A percentile compares a stretch with the other conserved stretches of the same genome.
Conservation (phyloP, 2,888 invertebrate genomes). For the Muschampia plurimacula region DNA sequence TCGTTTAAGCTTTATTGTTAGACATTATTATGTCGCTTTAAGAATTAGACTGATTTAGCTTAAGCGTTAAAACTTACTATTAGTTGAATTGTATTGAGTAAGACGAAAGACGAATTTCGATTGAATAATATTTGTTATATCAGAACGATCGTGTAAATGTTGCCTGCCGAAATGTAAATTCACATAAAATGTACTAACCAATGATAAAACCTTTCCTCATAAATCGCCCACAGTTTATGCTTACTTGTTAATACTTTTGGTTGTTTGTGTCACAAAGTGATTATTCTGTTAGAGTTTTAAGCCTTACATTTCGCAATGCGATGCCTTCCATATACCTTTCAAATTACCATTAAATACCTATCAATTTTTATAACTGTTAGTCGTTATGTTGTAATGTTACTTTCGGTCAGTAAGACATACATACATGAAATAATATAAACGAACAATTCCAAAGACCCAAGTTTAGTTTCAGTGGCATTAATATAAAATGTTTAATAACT, state of each 20-base stretch:
- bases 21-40: slow-evolving; percentile 82
- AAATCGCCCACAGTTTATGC: slow-evolving; percentile 17
- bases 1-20: slow-evolving; percentile 83
- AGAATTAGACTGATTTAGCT: slow-evolving; percentile 86
- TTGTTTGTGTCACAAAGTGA: slow-evolving; percentile 48
- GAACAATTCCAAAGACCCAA: slow-evolving; percentile 62
- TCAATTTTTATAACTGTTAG: slow-evolving; percentile 63
- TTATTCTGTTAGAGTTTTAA: slow-evolving; percentile 43
- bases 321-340: slow-evolving; percentile 28
- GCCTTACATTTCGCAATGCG: slow-evolving; percentile 27
- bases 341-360: slow-evolving; percentile 46
- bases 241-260: slow-evolving; percentile 31
- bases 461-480: slow-evolving; percentile 31
- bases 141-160: slow-evolving; percentile 34
- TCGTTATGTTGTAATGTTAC: slow-evolving; percentile 57
- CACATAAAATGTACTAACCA: slow-evolving; percentile 33
- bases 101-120: slow-evolving; percentile 70
- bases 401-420: slow-evolving; percentile 69
- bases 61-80: slow-evolving; percentile 82
- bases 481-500: slow-evolving; percentile 14
- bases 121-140: slow-evolving; percentile 53
- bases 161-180: slow-evolving; percentile 37
- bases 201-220: slow-evolving; percentile 8
- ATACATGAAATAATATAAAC: slow-evolving; percentile 44
- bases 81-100: slow-evolving; percentile 76